Base-by-base conservation (phyloP, 2,797 vertebrate genomes). In the Setipinna tenuifilis region DNA sequence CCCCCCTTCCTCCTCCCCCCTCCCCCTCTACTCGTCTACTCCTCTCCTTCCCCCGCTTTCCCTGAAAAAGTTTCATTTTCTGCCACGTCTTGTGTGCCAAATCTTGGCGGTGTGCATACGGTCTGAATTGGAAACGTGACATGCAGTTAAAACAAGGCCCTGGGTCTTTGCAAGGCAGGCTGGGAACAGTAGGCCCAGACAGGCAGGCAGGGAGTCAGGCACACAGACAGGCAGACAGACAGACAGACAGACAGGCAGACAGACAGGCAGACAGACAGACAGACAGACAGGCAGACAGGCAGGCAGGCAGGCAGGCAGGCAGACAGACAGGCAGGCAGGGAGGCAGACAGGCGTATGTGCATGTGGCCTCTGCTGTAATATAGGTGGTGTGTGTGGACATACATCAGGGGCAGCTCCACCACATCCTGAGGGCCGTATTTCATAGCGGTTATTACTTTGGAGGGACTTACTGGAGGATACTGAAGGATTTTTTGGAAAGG, bases 61-160 rank as follows among this genome's bases (percentile, higher is more conserved):
- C 28, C 65, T 16, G 65, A 75, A 23, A 41, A 75, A 28, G 6
- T 28, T 57, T 57, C 9, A n/a, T 54, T 65, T 17, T 87, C 62
- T 58, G 84, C 68, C 86, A 83, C 14, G 3, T 54, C 9, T 35
- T 58, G 28, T 62, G n/a, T 10, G 68, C 35, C 71, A 83, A 65
- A 50, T 19, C 57, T 71, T 83, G 85, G 81, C 81, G 83, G 46
- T 81, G 75, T 71, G 84, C 48, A 50, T 87, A 80, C 85, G 85
- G 92, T 92, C 90, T 87, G 87, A 75, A 88, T 92, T 92, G 92
- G 84, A 16, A 78, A 91, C 91, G 92, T 92, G 91, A 92, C 88
- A 93, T 87, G 89, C 89, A 92, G 89, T 91, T 91, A 93, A 92
- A 91, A 87, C 88, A 90, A 85, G 85, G 88, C 89, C 21, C 82